Conservation (phyloP, 2,113 vertebrate genomes). For the Progne subis region DNA sequence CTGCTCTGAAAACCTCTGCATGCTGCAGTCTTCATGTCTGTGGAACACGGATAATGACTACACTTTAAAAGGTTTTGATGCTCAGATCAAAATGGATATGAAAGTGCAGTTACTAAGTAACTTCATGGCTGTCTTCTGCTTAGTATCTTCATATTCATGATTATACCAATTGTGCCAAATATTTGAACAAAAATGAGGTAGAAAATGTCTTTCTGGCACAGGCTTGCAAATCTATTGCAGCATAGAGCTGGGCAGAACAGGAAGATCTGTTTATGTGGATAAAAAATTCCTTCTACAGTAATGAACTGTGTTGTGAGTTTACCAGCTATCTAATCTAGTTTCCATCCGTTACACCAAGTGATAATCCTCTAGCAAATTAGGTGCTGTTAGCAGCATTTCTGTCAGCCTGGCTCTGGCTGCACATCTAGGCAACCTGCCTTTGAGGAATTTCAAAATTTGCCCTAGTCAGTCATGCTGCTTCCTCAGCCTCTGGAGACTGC, state of each 20-base stretch:
- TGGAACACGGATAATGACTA: accelerated
- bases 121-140: neutral
- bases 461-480: neutral
- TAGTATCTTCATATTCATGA: neutral
- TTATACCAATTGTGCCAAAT: neutral
- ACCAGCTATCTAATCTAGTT: constrained; percentile 18
- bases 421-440: constrained; percentile 6
- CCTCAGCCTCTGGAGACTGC: neutral
- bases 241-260: neutral
- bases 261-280: neutral
- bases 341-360: neutral
- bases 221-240: neutral
- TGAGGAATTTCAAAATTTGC: neutral
- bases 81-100: neutral
- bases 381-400: constrained; percentile 12
- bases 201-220: neutral
- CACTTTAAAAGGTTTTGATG: neutral
- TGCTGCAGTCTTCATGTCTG: neutral
- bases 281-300: neutral
- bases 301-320: neutral
- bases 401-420: neutral
- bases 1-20: neutral
- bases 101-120: neutral
- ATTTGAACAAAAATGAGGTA: neutral
- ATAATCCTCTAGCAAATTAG: constrained; percentile 28